These are phyloP conservation scores for Parus major DNA, from an alignment of 2,113 vertebrate species.

Conservation along the genomic window DNA sequence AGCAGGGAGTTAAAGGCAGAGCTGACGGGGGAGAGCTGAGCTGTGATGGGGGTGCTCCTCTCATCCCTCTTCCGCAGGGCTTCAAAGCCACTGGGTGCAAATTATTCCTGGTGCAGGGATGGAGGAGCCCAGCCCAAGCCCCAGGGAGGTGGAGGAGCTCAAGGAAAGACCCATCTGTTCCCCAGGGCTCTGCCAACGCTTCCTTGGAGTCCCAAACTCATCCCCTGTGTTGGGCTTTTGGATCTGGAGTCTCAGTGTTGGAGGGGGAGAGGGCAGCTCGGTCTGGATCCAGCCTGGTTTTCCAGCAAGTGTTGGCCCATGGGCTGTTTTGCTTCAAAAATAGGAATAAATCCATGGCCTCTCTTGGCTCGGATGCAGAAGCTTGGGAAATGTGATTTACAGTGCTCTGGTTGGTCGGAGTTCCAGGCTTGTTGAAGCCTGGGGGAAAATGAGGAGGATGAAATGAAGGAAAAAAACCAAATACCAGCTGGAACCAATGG, in stretches of 20 bases:
- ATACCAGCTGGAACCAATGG: not conserved
- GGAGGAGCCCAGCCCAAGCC: rapidly evolving
- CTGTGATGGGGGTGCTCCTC: not conserved
- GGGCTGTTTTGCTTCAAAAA: not conserved
- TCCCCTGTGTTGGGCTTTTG: not conserved
- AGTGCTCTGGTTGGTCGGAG: not conserved
- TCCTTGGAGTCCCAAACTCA: not conserved
- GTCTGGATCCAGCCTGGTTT: not conserved
- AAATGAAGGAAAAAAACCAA: not conserved
- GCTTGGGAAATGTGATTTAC: not conserved
- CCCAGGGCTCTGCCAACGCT: not conserved
- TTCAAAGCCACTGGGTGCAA: not conserved
- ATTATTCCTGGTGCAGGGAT: not conserved
- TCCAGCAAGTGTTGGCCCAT: not conserved
- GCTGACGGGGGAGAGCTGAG: not conserved
- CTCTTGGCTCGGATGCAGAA: not conserved
- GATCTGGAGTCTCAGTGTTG: not conserved
- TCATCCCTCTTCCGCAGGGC: not conserved
- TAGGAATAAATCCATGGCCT: not conserved
- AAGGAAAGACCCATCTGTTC: not conserved
- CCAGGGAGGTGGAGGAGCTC: not conserved
- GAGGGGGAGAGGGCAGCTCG: not conserved
- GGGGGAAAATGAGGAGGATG: not conserved
- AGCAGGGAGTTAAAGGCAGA: slow-evolving; percentile 23
- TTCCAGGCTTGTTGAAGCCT: not conserved